Base-by-base conservation (phyloP, 1,140 invertebrate species). In the Heliothis subflexa region DNA sequence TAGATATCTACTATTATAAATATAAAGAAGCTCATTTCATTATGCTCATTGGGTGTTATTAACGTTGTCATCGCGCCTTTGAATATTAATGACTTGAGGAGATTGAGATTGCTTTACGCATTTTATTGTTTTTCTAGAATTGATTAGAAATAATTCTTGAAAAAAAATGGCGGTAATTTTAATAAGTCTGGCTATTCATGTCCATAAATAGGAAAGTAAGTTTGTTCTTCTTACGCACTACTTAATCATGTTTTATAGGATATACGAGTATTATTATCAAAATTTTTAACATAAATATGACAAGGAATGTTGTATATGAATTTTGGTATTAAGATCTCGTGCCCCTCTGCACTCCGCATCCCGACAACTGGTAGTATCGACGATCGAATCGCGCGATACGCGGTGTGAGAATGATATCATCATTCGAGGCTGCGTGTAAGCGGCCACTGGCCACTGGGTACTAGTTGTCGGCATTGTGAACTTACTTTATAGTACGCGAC, bases 351-450 rank as follows among this genome's bases (percentile, higher is more conserved):
- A 79, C 70, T 74, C 61, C 45, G 81, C 78, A 79, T 81, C 80
- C 81, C 83, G 77, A 84, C 76, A 81, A 81, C 66, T 77, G 73
- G 73, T 73, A 66, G 64, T 87, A 86, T 87, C 87, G 82, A 66
- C 61, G 84, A 87, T 88, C 80, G 61, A 83, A 87, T 89, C 86
- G 81, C 81, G 76, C 75, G 86, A 86, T 89, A 89, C 79, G 81
- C 68, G 59, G 72, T 59, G 80, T 73, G 75, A 78, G 80, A 81
- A 85, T 79, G 84, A 88, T 86, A 85, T 84, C 81, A 86, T 88
- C 86, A 86, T 83, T 78, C 76, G 68, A 54, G 52, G 33, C 62
- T 68, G 57, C 74, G 21, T 61, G 75, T 64, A 45, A 13, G 59
- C 59, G 40, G 54, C 59, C 62, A 68, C 78, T 61, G 71, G 78